A percentile compares a stretch with the other conserved stretches of the same genome.
phyloP scores from a whole-genome alignment of 1,140 invertebrate genomes.

The Pseudomyrmex concolor region DNA sequence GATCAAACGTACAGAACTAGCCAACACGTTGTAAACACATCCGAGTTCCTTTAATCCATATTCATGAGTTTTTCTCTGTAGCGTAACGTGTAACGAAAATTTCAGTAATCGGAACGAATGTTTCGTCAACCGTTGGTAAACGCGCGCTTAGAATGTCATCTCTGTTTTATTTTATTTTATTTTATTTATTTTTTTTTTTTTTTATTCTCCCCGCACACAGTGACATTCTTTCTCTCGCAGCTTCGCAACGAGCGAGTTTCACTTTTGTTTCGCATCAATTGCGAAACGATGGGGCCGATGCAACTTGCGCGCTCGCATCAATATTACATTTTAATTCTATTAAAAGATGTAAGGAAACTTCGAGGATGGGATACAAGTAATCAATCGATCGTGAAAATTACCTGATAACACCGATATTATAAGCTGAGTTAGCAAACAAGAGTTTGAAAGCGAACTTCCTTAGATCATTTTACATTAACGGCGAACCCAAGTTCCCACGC shows the following conservation, averaged over 20 bases:
- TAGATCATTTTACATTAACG: slow-evolving; percentile 27
- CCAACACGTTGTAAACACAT: slow-evolving; percentile 41
- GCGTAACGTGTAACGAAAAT: too few relatives aligned
- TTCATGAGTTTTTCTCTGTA: background rate
- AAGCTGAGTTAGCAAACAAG: slow-evolving; percentile 41
- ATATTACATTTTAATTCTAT: slow-evolving; percentile 42
- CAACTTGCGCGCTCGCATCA: slow-evolving; percentile 12
- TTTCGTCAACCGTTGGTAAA: too few relatives aligned
- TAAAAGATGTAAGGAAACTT: slow-evolving; percentile 21
- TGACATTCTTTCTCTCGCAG: too few relatives aligned
- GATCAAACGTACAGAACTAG: slow-evolving; percentile 8
- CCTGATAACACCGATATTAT: slow-evolving; percentile 43
- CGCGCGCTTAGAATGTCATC: too few relatives aligned
- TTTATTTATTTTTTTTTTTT: too few relatives aligned
- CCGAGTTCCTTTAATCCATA: background rate
- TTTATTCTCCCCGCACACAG: too few relatives aligned
- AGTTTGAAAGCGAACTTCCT: slow-evolving; percentile 1
- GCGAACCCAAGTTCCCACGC: background rate
- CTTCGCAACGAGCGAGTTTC: too few relatives aligned
- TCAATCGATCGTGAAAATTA: slow-evolving; percentile 55
- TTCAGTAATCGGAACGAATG: too few relatives aligned
- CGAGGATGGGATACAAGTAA: slow-evolving; percentile 36
- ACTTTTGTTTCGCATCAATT: background rate
- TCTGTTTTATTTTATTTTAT: too few relatives aligned
- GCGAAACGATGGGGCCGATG: background rate